phyloP scores from a whole-genome alignment of 2,888 invertebrate species.

The Hypomecis punctinalis region DNA sequence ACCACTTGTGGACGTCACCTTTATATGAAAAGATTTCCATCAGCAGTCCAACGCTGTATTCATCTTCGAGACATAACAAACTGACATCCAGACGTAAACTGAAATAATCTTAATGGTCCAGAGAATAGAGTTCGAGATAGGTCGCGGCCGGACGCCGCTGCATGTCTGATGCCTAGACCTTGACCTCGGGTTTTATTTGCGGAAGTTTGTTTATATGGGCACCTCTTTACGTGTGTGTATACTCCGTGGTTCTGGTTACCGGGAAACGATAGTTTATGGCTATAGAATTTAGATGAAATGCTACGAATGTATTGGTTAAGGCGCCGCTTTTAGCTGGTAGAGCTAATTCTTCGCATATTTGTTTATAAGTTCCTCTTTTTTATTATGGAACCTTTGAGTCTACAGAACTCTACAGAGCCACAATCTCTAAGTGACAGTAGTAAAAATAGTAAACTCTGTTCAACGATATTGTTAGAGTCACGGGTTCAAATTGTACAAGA shows the following conservation, averaged over 20 bases:
- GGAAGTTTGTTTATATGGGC: constrained; percentile 21
- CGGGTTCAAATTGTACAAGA: too few species aligned
- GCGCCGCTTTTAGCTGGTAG: too few species aligned
- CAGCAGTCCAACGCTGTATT: neutral
- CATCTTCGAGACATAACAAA: neutral
- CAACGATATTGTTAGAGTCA: too few species aligned
- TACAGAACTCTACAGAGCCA: too few species aligned
- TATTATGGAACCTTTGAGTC: too few species aligned
- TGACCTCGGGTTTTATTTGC: constrained; percentile 23
- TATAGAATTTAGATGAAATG: neutral
- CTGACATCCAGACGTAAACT: neutral
- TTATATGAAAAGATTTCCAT: too few species aligned
- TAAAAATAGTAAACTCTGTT: too few species aligned
- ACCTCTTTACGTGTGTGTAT: neutral
- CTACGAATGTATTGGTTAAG: too few species aligned
- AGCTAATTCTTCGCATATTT: too few species aligned
- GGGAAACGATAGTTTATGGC: neutral
- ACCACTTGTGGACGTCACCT: too few species aligned
- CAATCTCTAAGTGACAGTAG: too few species aligned
- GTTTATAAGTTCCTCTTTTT: too few species aligned
- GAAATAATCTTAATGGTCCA: neutral
- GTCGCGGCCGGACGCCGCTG: neutral
- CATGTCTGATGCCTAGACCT: constrained; percentile 18
- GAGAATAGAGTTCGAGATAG: constrained; percentile 16
- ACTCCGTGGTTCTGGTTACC: neutral